Conservation (phyloP, 2,888 invertebrate genomes). For the Troilus luridus region DNA sequence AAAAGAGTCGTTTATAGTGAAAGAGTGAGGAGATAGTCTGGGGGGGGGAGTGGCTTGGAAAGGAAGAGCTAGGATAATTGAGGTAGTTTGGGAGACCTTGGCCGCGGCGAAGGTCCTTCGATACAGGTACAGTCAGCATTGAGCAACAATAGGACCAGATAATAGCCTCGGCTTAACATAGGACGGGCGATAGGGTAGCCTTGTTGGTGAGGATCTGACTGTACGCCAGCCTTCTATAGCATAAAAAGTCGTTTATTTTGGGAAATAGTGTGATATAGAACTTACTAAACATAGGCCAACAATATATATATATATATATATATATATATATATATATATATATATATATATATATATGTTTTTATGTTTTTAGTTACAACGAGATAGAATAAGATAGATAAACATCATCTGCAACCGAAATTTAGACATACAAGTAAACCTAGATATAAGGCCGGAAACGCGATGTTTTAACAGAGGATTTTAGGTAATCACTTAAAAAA, state of each 20-base stretch:
- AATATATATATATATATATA: too few species aligned
- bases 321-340: too few species aligned
- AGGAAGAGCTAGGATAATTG: slow-evolving; percentile 31
- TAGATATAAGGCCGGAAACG: too few species aligned
- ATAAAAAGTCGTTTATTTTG: not conserved
- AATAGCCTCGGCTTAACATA: slow-evolving; percentile 24
- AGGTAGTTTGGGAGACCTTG: slow-evolving; percentile 47
- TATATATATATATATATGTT: too few species aligned
- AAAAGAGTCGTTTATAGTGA: slow-evolving; percentile 14
- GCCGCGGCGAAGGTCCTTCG: slow-evolving; percentile 42
- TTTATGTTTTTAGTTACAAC: not conserved
- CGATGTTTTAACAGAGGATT: too few species aligned
- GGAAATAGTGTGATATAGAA: not conserved
- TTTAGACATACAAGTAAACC: not conserved
- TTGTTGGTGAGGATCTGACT: not conserved
- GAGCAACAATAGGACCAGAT: slow-evolving; percentile 16
- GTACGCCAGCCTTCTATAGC: not conserved
- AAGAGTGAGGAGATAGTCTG: not conserved
- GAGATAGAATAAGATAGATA: not conserved
- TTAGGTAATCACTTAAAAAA: too few species aligned
- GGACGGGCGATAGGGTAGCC: not conserved
- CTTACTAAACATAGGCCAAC: too few species aligned
- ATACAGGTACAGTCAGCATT: slow-evolving; percentile 42
- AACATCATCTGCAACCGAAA: not conserved
- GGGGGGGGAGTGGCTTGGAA: not conserved